These are phyloP conservation scores for Steinernema carpocapsae DNA, from an alignment of 2,888 invertebrate species.

Conservation along the genomic window DNA sequence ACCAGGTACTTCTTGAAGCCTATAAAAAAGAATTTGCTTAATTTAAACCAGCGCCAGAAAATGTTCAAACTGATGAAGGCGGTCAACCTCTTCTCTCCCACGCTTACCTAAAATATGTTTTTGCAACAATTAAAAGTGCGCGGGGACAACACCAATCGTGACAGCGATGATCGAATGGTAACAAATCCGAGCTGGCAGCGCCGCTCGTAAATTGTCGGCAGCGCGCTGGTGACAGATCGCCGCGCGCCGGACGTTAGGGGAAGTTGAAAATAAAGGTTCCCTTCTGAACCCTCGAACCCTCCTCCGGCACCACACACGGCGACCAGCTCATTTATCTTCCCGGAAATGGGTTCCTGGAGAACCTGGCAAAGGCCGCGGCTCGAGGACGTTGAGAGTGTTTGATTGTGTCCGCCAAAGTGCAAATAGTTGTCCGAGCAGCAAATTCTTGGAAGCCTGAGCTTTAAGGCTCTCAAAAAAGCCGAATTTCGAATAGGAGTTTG, in stretches of 20 bases:
- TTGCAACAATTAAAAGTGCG: slow-evolving; percentile 33
- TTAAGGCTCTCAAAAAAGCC: background rate
- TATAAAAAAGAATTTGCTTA: no score
- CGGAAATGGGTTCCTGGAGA: slow-evolving; percentile 7
- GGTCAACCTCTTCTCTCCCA: no score
- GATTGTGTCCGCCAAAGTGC: slow-evolving; percentile 19
- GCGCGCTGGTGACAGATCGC: slow-evolving; percentile 22
- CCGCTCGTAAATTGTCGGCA: background rate
- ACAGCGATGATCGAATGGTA: slow-evolving; percentile 9
- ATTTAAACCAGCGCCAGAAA: no score
- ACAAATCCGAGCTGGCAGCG: slow-evolving; percentile 27
- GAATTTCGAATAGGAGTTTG: no score
- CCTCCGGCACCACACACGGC: slow-evolving; percentile 2
- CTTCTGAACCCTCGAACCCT: background rate
- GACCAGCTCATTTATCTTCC: background rate
- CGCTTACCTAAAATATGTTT: background rate
- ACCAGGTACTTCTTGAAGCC: no score
- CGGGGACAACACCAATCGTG: background rate
- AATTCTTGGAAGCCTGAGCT: background rate
- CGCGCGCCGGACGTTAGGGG: background rate
- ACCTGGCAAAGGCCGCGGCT: background rate
- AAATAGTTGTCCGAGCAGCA: slow-evolving; percentile 12
- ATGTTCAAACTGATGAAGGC: no score
- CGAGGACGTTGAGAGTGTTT: slow-evolving; percentile 10
- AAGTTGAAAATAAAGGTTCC: background rate